Base-by-base conservation (phyloP, 2,888 invertebrate genomes). In the Eupithecia subumbrata region DNA sequence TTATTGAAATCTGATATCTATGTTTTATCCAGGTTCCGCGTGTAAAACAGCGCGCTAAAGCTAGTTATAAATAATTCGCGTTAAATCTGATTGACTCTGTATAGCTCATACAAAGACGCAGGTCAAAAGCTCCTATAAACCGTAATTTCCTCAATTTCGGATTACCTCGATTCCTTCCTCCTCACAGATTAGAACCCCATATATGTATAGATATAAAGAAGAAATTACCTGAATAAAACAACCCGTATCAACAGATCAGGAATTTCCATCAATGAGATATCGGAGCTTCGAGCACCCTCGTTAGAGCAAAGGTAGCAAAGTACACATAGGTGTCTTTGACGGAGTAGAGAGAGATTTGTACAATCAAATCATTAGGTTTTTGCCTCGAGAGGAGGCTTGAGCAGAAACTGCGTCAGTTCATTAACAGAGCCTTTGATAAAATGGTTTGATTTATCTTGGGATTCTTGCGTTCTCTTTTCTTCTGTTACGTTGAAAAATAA, bases 231-330 rank as follows among this genome's bases (percentile, higher is more conserved):
- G 45, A 73, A 60, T 74, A 30, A 74, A 60, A 37, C 43, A 70
- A 63, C 79, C 67, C 73, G 68, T 81, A 82, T 84, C 81, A 81
- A 78, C 76, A 80, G 80, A 84, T 84, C 81, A 80, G 78, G 74
- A 79, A 78, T 66, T 76, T 77, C 74, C 75, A 81, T 81, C 80
- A 81, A 82, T 80, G 76, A 79, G 82, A 82, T 84, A 80, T 83
- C 70, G 72, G 69, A 78, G 79, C 82, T 86, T 82, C 83, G 79
- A 71, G 71, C 80, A 75, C 81, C 79, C 81, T 86, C 84, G 82
- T 84, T 84, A 84, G 74, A 56, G 68, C 69, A 77, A 83, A 82
- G 71, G 75, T 63, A 77, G 71, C 18, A 56, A 69, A 74, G 74
- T 78, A 78, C 60, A 67, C 75, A 67, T 75, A 78, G 75, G 78